Evolutionary conservation across 2,888 invertebrate genomes (phyloP).

Genomic region (Meteorus cinctellus): DNA sequence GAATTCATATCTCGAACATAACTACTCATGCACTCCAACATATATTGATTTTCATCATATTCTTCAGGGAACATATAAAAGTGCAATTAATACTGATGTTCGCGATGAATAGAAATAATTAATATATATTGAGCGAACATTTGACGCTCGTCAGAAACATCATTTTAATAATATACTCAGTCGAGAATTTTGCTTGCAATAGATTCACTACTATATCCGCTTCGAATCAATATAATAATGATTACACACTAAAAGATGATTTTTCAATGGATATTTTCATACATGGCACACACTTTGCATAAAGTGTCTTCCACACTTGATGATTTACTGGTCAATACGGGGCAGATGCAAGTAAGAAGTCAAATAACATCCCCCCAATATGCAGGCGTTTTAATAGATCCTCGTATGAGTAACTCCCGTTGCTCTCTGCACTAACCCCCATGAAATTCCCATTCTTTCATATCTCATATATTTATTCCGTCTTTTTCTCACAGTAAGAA

Average conservation of each 20-base stretch:
- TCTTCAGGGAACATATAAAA: slow-evolving; percentile 50
- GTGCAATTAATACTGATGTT: slow-evolving; percentile 71
- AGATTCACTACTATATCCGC: no score
- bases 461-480: not conserved
- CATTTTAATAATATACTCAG: no score
- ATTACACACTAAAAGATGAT: no score
- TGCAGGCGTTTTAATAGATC: not conserved
- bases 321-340: slow-evolving; percentile 51
- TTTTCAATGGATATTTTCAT: no score
- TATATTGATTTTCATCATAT: slow-evolving; percentile 64
- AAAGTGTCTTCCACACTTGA: slow-evolving; percentile 39
- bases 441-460: not conserved
- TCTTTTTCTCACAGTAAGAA: not conserved
- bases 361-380: not conserved
- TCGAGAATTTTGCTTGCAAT: no score
- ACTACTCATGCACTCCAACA: not conserved
- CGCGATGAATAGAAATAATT: slow-evolving; percentile 66
- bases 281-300: not conserved
- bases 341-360: slow-evolving; percentile 55
- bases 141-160: no score
- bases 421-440: not conserved
- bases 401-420: not conserved
- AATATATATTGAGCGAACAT: not conserved
- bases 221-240: no score
- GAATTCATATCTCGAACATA: not conserved